A percentile compares a stretch with the other conserved stretches of the same genome.
phyloP scores from a whole-genome alignment of 2,888 invertebrate genomes.

The Sphaeridia pumilis region DNA sequence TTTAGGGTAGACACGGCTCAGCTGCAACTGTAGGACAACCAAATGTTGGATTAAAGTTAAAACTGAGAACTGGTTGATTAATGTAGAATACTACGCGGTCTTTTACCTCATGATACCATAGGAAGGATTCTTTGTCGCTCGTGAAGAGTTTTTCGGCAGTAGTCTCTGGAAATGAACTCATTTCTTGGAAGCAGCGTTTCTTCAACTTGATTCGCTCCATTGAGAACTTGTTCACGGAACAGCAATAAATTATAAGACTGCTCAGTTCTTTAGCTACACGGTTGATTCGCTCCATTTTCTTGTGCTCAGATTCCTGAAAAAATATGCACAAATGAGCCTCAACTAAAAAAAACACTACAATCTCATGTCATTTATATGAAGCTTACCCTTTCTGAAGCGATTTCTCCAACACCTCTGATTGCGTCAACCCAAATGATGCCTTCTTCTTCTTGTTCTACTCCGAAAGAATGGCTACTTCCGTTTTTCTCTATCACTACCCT shows the following conservation, averaged over 20 bases:
- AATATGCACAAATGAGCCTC: background rate
- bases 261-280: slow-evolving; percentile 95
- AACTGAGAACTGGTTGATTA: too few species aligned
- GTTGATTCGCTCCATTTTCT: slow-evolving; percentile 78
- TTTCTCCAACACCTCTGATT: slow-evolving; percentile 12
- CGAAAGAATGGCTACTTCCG: slow-evolving; percentile 40
- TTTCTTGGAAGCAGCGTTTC: slow-evolving; percentile 75
- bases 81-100: too few species aligned
- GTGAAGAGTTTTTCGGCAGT: slow-evolving; percentile 84
- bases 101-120: slow-evolving; percentile 64
- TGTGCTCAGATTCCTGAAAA: slow-evolving; percentile 58
- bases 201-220: slow-evolving; percentile 58
- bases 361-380: too few species aligned
- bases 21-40: slow-evolving; percentile 54
- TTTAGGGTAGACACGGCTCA: slow-evolving; percentile 85
- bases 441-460: slow-evolving; percentile 39
- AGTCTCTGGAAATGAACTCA: slow-evolving; percentile 96
- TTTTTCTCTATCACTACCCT: slow-evolving; percentile 6
- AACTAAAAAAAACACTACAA: slow-evolving; percentile 2
- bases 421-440: slow-evolving; percentile 14
- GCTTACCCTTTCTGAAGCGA: slow-evolving; percentile 13
- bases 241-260: slow-evolving; percentile 90
- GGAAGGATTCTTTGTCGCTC: slow-evolving; percentile 60
- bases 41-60: too few species aligned
- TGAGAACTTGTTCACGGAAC: slow-evolving; percentile 65